Percentiles rank a stretch among this genome's conserved stretches.
These are phyloP conservation scores for Platerodrilus igneus DNA, from an alignment of 2,888 invertebrate genomes.

Conservation along the genomic window DNA sequence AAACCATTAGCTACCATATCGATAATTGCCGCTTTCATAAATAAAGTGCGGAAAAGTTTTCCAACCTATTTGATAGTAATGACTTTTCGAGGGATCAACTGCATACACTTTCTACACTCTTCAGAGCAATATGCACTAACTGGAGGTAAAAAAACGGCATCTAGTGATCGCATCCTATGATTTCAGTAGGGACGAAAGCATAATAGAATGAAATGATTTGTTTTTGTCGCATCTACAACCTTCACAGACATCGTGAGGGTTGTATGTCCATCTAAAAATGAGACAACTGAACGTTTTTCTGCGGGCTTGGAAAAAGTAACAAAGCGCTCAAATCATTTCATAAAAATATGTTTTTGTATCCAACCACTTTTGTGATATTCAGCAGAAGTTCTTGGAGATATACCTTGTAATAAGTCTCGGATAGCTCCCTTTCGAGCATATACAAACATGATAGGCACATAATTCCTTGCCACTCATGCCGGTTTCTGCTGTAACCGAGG, in stretches of 20 bases:
- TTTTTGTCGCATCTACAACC: too few species aligned
- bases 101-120: constrained; percentile 27
- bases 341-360: constrained; percentile 29
- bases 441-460: constrained; percentile 34
- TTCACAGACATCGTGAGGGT: too few species aligned
- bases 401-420: constrained; percentile 31
- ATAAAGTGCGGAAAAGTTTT: constrained; percentile 26
- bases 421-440: constrained; percentile 34
- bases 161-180: constrained; percentile 28
- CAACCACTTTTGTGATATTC: constrained; percentile 35
- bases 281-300: constrained; percentile 20
- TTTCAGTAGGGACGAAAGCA: constrained; percentile 33
- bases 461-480: too few species aligned
- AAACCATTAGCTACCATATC: constrained; percentile 28
- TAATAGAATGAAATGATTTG: constrained; percentile 30
- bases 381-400: constrained; percentile 32
- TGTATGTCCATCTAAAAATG: constrained; percentile 20
- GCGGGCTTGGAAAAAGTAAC: constrained; percentile 22
- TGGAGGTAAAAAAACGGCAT: constrained; percentile 29
- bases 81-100: constrained; percentile 23
- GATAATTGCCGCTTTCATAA: constrained; percentile 24
- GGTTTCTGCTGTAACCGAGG: too few species aligned
- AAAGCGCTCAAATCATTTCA: constrained; percentile 29
- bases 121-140: constrained; percentile 27
- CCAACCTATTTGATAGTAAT: constrained; percentile 28